Evolutionary conservation across 2,113 vertebrate genomes (phyloP), one percentile per base, ranked within the genome.

Genomic region (Pogona vitticeps): DNA sequence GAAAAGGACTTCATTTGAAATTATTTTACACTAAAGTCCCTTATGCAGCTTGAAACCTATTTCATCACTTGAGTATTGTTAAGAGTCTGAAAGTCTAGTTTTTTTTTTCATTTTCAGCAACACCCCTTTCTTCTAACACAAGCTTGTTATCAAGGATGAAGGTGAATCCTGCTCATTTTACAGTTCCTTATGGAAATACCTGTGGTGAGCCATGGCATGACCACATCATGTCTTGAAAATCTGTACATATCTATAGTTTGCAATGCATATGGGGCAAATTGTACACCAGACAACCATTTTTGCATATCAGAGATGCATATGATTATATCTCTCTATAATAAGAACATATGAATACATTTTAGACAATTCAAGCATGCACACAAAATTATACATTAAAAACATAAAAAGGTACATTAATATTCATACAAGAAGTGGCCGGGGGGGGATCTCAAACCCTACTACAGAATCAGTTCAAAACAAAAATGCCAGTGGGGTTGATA

Each of bases 11-110:
- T 84, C 31, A 21, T 90, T 78, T 58, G 0, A 84, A 86, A 23
- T 63, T 81, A 31, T 91, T 84, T 87, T 7, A 88, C 75, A 3
- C 21, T 80, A 0, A 83, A 38, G 52, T 86, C 59, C 84, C 72
- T 79, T 82, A 52, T 36, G 38, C 1, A 28, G 12, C 26, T 77
- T 2, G 40, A 59, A 26, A 82, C 56, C 5, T 42, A 36, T 28
- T 14, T 77, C 61, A 56, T 67, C 21, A 63, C 36, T 63, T 75
- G 36, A 42, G 56, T 13, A 63, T 75, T 6, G 9, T 52, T 70
- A 31, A 59, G 52, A 10, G 23, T 76, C 71, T 33, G 21, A 72
- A 38, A 76, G 36, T n/a, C 40, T 65, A 31, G 3, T 23, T 61
- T 58, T 17, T 21, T 23, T 61, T 58, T 17, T 21, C 31, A 33